Conservation (phyloP, 1,140 invertebrate species). For the Aleiodes sp. region DNA sequence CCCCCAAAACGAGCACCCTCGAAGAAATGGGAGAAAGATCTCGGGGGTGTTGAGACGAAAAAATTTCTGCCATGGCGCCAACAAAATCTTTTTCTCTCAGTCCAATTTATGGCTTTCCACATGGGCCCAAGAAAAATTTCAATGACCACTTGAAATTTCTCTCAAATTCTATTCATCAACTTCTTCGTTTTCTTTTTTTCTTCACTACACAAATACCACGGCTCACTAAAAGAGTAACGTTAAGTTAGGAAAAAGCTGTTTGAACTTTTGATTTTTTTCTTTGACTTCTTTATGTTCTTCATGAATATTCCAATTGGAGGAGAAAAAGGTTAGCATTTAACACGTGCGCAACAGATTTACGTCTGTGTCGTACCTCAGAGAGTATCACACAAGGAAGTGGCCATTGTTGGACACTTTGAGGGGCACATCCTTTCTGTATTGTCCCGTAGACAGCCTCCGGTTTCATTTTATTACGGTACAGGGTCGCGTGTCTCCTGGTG, state of each 20-base stretch:
- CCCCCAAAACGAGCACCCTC: too few species aligned
- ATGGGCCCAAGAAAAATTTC: not conserved
- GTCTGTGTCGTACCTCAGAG: not conserved
- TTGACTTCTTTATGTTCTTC: too few species aligned
- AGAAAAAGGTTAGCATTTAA: too few species aligned
- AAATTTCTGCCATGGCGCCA: slow-evolving; percentile 33
- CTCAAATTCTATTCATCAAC: not conserved
- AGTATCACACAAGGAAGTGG: not conserved
- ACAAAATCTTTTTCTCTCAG: slow-evolving; percentile 7
- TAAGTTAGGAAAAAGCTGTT: too few species aligned
- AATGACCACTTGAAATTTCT: slow-evolving; percentile 12
- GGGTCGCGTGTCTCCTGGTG: slow-evolving; percentile 15
- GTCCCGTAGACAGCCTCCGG: slow-evolving; percentile 17
- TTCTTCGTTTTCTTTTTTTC: not conserved
- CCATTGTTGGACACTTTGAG: not conserved
- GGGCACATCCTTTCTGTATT: not conserved
- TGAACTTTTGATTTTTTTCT: too few species aligned
- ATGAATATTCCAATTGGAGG: too few species aligned
- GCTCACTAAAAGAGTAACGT: too few species aligned
- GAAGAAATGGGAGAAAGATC: not conserved
- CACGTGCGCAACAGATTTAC: not conserved
- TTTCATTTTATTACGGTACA: slow-evolving; percentile 37
- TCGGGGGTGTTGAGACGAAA: slow-evolving; percentile 7
- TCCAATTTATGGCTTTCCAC: slow-evolving; percentile 29
- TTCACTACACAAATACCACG: not conserved